Evolutionary conservation across 1,140 invertebrate species (phyloP), one percentile per base, ranked within the genome.

Genomic region (Odontomachus brunneus): DNA sequence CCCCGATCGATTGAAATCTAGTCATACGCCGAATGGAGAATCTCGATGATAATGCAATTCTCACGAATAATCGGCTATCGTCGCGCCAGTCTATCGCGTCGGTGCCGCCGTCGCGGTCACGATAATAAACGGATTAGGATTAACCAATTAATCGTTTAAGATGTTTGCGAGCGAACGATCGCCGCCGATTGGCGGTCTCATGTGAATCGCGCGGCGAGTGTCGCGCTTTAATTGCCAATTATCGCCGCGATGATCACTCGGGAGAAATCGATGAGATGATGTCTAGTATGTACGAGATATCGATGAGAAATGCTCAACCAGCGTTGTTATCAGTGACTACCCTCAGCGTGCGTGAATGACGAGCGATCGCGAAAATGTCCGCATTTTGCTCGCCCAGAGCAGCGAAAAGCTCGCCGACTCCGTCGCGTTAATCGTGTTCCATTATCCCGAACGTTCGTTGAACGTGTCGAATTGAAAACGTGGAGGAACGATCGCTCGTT

Each of bases 161-260:
- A 9, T 57, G 12, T 78, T n/a, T n/a, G 33, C 26, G 33, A 57
- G n/a, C 24, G n/a, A 63, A 15, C 24, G 33, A 69, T 69, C 14
- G 33, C 17, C 26, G 51, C 38, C 33, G 22, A 48, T 26, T 78
- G 51, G 33, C 17, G 14, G 69, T 44, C 22, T 29, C 19, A 19
- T 44, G 49, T n/a, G 3, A 57, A 44, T 78, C 44, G 24, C 59
- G 22, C 4, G 22, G 2, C 33, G 33, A 3, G 69, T 5, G 51
- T 22, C n/a, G n/a, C n/a, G n/a, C n/a, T n/a, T n/a, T 78, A 69
- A 78, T 69, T 67, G 48, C 19, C 9, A 55, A 78, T 78, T 63
- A 51, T 53, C 29, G 12, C 24, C 5, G 5, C 29, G 53, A 12
- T 15, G 29, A 48, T 76, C 29, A 26, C 53, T 57, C 22, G 14